Evolutionary conservation across 2,888 invertebrate species (phyloP), one percentile per base, ranked within the genome.

Genomic region (Myathropa florea): DNA sequence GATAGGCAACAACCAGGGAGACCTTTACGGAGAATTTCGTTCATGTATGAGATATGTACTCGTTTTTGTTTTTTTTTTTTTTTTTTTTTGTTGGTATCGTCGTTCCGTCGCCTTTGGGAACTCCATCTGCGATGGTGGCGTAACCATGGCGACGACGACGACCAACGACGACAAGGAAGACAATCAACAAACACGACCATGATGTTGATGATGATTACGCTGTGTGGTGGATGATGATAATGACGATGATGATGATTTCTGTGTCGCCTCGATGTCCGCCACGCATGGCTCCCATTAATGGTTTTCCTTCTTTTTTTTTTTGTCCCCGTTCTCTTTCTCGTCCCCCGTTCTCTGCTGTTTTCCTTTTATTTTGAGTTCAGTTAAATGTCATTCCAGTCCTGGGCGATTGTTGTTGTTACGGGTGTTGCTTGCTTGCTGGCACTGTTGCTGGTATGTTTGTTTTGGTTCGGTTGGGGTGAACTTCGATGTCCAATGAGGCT

Each of bases 281-380:
- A 83, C 83, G 86, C 82, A 79, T 86, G 86, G 83, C 82, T 82
- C 85, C 86, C 86, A 86, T 79, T 86, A 86, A 86, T 86, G 82
- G 75, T 46, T 46, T 46, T 46, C 26, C 55, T 61, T 81, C 73
- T 46, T 46, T 46, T 46, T 23, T 61, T 61, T 81, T 78, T 68
- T 61, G 57, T 72, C 24, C 33, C 61, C 60, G 28, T 77, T 64
- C 30, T 61, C 30, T 46, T 46, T 46, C 2, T 18, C 46, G 46
- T 46, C 46, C 46, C 18, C 46, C 18, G 39, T 14, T 39, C n/a
- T 10, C 12, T 33, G 33, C 33, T 33, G 33, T 10, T 65, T n/a
- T 9, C 18, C 68, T 63, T 61, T 71, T 28, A 55, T 30, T 60
- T 76, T 65, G 46, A 33, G 60, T 71, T 67, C 26, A 53, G 46